These are phyloP conservation scores for Monoplex corrugatus DNA, from an alignment of 2,888 invertebrate genomes.

Conservation along the genomic window DNA sequence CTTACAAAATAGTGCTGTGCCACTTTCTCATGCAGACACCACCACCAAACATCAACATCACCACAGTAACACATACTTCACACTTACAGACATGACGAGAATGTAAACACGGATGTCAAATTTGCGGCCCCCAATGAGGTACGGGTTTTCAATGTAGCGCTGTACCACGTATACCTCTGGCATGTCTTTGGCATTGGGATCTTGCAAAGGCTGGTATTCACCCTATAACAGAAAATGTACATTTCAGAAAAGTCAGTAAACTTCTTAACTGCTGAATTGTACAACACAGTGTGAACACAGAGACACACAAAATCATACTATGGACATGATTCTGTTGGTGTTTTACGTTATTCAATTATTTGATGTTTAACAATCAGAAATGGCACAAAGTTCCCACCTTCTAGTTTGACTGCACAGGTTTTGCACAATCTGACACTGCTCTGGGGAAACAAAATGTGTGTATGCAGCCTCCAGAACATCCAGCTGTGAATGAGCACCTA, in stretches of 20 bases:
- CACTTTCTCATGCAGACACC: too few relatives aligned
- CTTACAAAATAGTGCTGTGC: too few relatives aligned
- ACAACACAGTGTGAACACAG: neutral
- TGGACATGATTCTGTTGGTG: too few relatives aligned
- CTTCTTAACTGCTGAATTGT: neutral
- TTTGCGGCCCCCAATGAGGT: constrained; percentile 85
- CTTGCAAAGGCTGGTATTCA: constrained; percentile 77
- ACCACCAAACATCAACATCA: neutral
- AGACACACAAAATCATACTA: neutral
- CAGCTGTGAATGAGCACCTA: too few relatives aligned
- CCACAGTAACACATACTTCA: neutral
- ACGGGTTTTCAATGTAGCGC: constrained; percentile 85
- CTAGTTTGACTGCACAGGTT: too few relatives aligned
- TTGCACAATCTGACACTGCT: too few relatives aligned
- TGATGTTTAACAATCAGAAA: neutral
- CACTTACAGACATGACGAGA: constrained; percentile 84
- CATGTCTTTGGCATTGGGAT: constrained; percentile 72
- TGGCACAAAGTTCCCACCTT: neutral
- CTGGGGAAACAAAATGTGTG: too few relatives aligned
- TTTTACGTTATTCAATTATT: too few relatives aligned
- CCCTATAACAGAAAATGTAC: constrained; percentile 71
- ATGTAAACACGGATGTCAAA: constrained; percentile 86
- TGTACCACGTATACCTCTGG: constrained; percentile 84
- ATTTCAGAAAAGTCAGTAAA: neutral
- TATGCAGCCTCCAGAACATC: too few relatives aligned